These are phyloP conservation scores for Poeciliopsis infans DNA, from an alignment of 2,797 vertebrate species.

Conservation along the genomic window DNA sequence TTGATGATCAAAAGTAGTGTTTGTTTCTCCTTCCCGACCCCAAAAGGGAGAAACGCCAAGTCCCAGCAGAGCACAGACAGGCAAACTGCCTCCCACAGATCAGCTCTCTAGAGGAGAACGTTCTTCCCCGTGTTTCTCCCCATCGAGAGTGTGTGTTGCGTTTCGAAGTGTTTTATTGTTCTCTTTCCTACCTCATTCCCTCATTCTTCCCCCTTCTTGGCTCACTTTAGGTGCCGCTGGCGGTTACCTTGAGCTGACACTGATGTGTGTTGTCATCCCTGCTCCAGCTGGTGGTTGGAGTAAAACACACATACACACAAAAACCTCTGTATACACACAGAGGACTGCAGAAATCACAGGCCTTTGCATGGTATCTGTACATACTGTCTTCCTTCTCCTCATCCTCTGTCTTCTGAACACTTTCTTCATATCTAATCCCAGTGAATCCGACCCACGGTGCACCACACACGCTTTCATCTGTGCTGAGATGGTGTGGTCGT, in stretches of 20 bases:
- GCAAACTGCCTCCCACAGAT: constrained; percentile 86
- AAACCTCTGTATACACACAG: constrained; percentile 18
- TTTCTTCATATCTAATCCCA: constrained; percentile 57
- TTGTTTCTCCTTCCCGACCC: constrained; percentile 83
- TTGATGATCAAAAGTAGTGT: constrained; percentile 87
- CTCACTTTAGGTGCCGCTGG: constrained; percentile 86
- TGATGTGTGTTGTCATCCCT: constrained; percentile 89
- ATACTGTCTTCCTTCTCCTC: constrained; percentile 55
- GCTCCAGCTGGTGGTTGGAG: constrained; percentile 82
- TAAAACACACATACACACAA: constrained; percentile 57
- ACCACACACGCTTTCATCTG: constrained; percentile 82
- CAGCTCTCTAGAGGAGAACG: constrained; percentile 87
- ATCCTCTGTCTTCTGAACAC: constrained; percentile 41
- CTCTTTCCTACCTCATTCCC: constrained; percentile 43
- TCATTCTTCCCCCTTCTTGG: constrained; percentile 38
- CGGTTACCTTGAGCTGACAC: constrained; percentile 85
- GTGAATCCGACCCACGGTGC: constrained; percentile 78
- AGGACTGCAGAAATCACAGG: constrained; percentile 55
- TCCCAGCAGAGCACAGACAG: constrained; percentile 86
- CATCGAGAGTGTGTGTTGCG: constrained; percentile 41
- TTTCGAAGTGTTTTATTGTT: constrained; percentile 66
- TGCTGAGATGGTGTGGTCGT: constrained; percentile 81
- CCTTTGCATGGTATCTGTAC: constrained; percentile 77
- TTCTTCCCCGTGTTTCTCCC: constrained; percentile 45
- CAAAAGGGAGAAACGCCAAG: constrained; percentile 84